A percentile compares a stretch with the other conserved stretches of the same genome.
These are phyloP conservation scores for Drosophila fuyamai DNA, from an alignment of 1,140 invertebrate genomes.

Conservation along the genomic window DNA sequence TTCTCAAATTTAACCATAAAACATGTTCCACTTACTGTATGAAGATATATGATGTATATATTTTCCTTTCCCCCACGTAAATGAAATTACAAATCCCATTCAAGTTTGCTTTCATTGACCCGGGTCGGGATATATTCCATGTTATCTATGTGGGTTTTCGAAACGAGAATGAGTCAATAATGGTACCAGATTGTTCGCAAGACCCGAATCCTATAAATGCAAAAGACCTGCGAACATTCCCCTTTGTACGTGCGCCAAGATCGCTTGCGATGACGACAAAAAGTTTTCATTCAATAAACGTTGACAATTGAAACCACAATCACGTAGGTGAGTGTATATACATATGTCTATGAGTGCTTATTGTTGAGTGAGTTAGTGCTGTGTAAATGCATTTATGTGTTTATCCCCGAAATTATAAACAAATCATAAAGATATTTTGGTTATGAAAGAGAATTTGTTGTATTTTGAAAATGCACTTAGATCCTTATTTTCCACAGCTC, in stretches of 20 bases:
- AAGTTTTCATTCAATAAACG: constrained; percentile 59
- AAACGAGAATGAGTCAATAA: constrained; percentile 27
- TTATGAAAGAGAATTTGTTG: not conserved
- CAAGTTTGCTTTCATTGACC: constrained; percentile 31
- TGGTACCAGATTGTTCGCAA: constrained; percentile 19
- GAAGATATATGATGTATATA: constrained; percentile 1
- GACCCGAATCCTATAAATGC: constrained; percentile 50
- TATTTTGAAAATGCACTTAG: not conserved
- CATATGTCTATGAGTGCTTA: constrained; percentile 15
- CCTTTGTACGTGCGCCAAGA: constrained; percentile 56
- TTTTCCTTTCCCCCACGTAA: not conserved
- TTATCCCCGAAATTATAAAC: constrained; percentile 29
- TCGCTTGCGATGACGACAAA: constrained; percentile 30
- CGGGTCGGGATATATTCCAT: constrained; percentile 8
- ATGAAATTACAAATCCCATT: constrained; percentile 2
- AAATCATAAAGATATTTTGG: constrained; percentile 18
- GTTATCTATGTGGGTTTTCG: constrained; percentile 41
- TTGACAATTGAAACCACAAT: constrained; percentile 53
- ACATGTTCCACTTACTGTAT: constrained; percentile 8
- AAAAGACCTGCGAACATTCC: constrained; percentile 34
- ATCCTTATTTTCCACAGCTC: not conserved
- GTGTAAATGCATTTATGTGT: constrained; percentile 42
- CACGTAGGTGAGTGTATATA: constrained; percentile 51
- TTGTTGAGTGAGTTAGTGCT: constrained; percentile 30
- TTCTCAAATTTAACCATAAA: not conserved